phyloP scores from a whole-genome alignment of 2,113 vertebrate species.

The Hepsetus odoe region DNA sequence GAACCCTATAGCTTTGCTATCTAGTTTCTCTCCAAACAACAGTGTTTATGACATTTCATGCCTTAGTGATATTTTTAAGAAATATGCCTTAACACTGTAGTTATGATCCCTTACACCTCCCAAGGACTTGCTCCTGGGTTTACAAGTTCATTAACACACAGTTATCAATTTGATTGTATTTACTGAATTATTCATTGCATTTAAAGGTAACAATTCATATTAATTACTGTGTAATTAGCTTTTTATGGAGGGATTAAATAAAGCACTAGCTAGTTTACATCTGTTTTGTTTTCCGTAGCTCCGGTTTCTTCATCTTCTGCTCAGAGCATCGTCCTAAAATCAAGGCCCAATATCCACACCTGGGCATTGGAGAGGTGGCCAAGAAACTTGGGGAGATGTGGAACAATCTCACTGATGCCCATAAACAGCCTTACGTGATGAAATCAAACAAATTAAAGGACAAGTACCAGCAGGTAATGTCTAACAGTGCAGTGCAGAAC shows the following conservation, averaged over 20 bases:
- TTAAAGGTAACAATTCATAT: background rate
- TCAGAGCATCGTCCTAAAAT: conserved; percentile 88
- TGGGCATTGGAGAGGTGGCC: conserved; percentile 85
- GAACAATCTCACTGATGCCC: conserved; percentile 83
- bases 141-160: no score
- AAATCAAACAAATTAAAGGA: conserved; percentile 90
- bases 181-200: no score
- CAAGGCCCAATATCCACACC: conserved; percentile 83
- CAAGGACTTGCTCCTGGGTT: background rate
- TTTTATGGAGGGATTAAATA: background rate
- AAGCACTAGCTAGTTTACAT: background rate
- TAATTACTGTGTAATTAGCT: background rate
- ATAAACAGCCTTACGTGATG: conserved; percentile 84
- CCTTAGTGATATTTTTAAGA: background rate
- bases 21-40: background rate
- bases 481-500: background rate
- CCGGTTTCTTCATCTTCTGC: conserved; percentile 88
- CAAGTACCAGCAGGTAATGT: conserved; percentile 84
- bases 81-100: background rate
- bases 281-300: conserved; percentile 67
- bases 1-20: background rate
- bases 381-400: conserved; percentile 89
- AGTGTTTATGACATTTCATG: background rate
- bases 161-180: background rate
- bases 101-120: background rate